phyloP scores from a whole-genome alignment of 2,888 invertebrate species.

The Apodemia duryi region DNA sequence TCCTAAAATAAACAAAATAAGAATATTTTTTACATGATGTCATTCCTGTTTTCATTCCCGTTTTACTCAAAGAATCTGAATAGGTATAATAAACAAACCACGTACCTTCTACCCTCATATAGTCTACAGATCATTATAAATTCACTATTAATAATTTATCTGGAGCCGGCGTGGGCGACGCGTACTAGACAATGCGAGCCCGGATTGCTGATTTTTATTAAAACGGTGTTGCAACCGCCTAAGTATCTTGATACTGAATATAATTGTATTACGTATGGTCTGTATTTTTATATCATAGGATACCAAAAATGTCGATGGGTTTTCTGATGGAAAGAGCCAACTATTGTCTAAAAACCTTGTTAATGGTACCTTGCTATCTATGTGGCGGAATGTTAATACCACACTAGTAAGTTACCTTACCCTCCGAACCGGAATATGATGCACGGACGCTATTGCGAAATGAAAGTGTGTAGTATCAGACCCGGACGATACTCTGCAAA shows the following conservation, averaged over 20 bases:
- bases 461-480: too few species aligned
- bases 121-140: slow-evolving; percentile 66
- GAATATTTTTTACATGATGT: too few species aligned
- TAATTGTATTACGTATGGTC: background rate
- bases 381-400: too few species aligned
- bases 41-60: too few species aligned
- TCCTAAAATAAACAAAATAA: too few species aligned
- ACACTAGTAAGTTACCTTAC: too few species aligned
- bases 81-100: slow-evolving; percentile 26
- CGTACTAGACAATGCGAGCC: slow-evolving; percentile 57
- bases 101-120: slow-evolving; percentile 27
- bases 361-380: too few species aligned
- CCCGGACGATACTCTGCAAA: too few species aligned
- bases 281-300: slow-evolving; percentile 1
- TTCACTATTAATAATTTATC: slow-evolving; percentile 77
- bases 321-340: too few species aligned
- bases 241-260: slow-evolving; percentile 27
- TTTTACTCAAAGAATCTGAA: background rate
- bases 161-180: slow-evolving; percentile 65
- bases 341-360: too few species aligned
- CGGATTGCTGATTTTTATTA: slow-evolving; percentile 60
- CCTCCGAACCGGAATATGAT: too few species aligned
- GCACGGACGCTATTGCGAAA: too few species aligned
- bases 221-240: slow-evolving; percentile 41
- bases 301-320: slow-evolving; percentile 17